These are phyloP conservation scores for Kryptopterus vitreolus DNA, from an alignment of 2,797 vertebrate species.

Conservation along the genomic window DNA sequence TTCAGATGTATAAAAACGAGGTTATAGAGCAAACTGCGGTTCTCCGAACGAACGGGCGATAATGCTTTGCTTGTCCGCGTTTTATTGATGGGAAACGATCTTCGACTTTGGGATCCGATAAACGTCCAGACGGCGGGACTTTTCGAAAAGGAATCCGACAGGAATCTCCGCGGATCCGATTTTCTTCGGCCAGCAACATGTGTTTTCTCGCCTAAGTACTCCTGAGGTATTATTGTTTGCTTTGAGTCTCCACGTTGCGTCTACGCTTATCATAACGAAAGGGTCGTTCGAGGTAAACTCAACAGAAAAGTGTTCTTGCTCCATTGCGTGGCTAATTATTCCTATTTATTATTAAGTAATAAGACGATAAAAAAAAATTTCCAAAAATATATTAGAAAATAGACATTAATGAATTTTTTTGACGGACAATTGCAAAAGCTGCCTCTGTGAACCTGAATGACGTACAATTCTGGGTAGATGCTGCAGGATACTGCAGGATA, in stretches of 20 bases:
- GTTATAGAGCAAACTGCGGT: slow-evolving; percentile 36
- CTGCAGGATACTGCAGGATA: slow-evolving; percentile 70
- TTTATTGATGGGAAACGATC: slow-evolving; percentile 59
- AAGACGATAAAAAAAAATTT: too few species aligned
- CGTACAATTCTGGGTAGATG: slow-evolving; percentile 58
- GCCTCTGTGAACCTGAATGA: slow-evolving; percentile 53
- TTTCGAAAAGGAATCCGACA: slow-evolving; percentile 46
- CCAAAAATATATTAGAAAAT: slow-evolving; percentile 18
- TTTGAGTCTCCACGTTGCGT: slow-evolving; percentile 37
- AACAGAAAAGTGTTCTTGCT: not conserved
- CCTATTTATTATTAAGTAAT: not conserved
- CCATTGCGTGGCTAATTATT: not conserved
- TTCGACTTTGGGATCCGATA: slow-evolving; percentile 58
- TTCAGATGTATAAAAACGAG: slow-evolving; percentile 37
- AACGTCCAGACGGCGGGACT: slow-evolving; percentile 54
- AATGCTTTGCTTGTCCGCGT: slow-evolving; percentile 53
- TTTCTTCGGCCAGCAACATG: slow-evolving; percentile 43
- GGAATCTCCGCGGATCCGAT: slow-evolving; percentile 41
- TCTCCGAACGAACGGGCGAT: slow-evolving; percentile 35
- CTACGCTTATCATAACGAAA: slow-evolving; percentile 14
- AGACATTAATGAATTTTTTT: slow-evolving; percentile 64
- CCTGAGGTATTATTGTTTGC: slow-evolving; percentile 35
- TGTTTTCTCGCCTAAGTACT: slow-evolving; percentile 43
- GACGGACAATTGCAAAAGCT: slow-evolving; percentile 58
- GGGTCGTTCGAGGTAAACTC: not conserved